Base-by-base conservation (phyloP, 2,113 vertebrate species). In the Piaya cayana region DNA sequence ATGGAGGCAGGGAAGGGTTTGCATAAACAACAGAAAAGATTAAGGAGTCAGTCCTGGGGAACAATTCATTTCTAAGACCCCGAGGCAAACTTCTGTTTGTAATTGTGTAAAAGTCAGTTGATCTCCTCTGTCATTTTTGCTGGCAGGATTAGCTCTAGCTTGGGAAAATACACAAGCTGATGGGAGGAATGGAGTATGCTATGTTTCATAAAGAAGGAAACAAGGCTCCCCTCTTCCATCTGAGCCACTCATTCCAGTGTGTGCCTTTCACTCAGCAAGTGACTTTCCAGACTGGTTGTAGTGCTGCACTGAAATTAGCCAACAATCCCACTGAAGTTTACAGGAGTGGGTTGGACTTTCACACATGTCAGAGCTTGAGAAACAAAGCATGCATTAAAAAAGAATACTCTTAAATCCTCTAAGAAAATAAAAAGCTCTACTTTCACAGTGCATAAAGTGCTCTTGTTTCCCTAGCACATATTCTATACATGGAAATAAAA, bases 401-500 rank as follows among this genome's bases (percentile, higher is more conserved):
- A 69, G 37, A 82, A 90, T 47, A 69, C 27, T 14, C 36, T 80
- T 77, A 93, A 96, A 91, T 93, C 60, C 45, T 63, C 30, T 53
- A 81, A 55, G 6, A 64, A 47, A 39, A 62, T 70, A 62, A 42
- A 59, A 60, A n/a, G 34, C 45, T 71, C 85, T 90, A 16, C 59
- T 93, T 95, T 88, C 94, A 93, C 34, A 91, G 45, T 60, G 36
- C 67, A 96, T 91, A 88, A 96, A 91, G 71, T 92, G 64, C 9
- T 86, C 70, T 90, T 97, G 82, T 97, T 97, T 96, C 84, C 53
- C 68, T 77, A 82, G 64, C 13, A 67, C 19, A 56, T 70, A 90
- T 83, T 95, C 90, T 90, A 32, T 76, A 95, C 50, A 58, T 64
- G 58, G 53, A 91, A 95, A 79, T 37, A 29, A 92, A 93, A 80